Evolutionary conservation across 2,888 invertebrate genomes (phyloP).

Genomic region (Ornithoptera alexandrae): DNA sequence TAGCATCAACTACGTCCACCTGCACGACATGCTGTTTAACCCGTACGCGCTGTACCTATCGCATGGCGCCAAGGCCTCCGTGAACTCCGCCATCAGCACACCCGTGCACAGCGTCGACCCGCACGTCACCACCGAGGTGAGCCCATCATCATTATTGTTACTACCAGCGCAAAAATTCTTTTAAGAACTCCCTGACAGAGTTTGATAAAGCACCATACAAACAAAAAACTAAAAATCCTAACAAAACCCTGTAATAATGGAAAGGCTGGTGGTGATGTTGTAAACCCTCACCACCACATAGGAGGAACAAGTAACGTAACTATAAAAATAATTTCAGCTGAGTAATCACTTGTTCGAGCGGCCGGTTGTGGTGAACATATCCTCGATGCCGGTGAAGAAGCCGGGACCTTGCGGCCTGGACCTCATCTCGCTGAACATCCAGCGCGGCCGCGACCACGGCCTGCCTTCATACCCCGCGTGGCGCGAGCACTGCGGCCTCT

Average conservation of each 20-base stretch:
- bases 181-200: too few species aligned
- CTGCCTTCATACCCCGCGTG: slow-evolving; percentile 88
- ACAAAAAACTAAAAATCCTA: too few species aligned
- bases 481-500: slow-evolving; percentile 87
- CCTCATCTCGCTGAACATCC: slow-evolving; percentile 92
- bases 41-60: slow-evolving; percentile 84
- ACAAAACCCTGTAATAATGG: too few species aligned
- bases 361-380: slow-evolving; percentile 45
- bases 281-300: too few species aligned
- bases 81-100: slow-evolving; percentile 84
- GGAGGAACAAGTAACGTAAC: too few species aligned
- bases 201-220: too few species aligned
- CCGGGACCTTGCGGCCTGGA: slow-evolving; percentile 85
- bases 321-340: slow-evolving; percentile 64
- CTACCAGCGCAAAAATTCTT: too few species aligned
- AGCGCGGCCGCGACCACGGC: slow-evolving; percentile 93
- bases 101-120: slow-evolving; percentile 81
- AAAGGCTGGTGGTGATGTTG: too few species aligned
- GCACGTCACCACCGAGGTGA: slow-evolving; percentile 81
- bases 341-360: slow-evolving; percentile 85
- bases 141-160: neutral
- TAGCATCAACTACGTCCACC: slow-evolving; percentile 82
- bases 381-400: slow-evolving; percentile 29
- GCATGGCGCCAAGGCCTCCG: slow-evolving; percentile 78
- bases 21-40: slow-evolving; percentile 90